Conservation (phyloP, 2,113 vertebrate genomes). For the Erythrolamprus reginae region DNA sequence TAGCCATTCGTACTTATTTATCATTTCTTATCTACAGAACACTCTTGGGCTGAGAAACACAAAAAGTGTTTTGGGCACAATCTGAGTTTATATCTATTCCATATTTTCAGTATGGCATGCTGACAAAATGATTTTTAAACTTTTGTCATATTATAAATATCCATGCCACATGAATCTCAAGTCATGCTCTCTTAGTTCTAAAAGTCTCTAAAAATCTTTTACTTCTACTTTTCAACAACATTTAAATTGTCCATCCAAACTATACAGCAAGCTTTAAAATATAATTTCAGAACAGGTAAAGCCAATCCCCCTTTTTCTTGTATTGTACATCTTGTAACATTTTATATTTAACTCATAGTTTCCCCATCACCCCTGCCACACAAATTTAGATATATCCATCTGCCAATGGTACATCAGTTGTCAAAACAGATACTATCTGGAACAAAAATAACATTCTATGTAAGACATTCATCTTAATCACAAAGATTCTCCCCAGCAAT, state of each 20-base stretch:
- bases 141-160: neutral
- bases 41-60: neutral
- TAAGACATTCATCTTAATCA: neutral
- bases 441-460: neutral
- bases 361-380: neutral
- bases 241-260: neutral
- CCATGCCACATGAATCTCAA: neutral
- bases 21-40: neutral
- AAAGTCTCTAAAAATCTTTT: neutral
- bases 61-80: neutral
- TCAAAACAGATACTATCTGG: neutral
- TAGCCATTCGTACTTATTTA: neutral
- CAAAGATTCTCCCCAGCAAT: neutral
- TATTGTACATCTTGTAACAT: neutral
- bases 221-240: neutral
- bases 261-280: neutral
- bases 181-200: neutral
- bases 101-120: neutral
- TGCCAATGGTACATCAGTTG: neutral
- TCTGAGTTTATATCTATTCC: neutral
- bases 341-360: neutral
- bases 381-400: neutral
- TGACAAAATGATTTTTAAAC: neutral
- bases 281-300: neutral
- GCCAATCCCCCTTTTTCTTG: neutral